Conservation (phyloP, 2,888 invertebrate species). For the Tipula unca region DNA sequence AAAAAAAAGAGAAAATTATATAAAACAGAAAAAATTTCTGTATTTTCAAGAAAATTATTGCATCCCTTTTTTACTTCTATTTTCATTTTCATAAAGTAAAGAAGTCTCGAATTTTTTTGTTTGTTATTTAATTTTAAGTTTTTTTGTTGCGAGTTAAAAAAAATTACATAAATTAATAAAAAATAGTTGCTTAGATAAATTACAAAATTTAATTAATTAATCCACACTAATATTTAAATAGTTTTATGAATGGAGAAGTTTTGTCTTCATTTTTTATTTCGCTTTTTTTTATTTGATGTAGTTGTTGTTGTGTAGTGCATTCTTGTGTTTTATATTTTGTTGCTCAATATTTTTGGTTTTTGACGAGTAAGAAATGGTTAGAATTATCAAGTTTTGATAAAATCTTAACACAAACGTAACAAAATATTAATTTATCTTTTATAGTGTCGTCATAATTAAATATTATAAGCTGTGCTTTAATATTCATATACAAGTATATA, state of each 20-base stretch:
- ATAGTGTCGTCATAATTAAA: not conserved
- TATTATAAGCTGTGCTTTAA: slow-evolving; percentile 8
- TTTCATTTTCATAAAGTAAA: slow-evolving; percentile 19
- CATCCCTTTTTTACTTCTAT: slow-evolving; percentile 20
- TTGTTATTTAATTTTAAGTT: slow-evolving; percentile 1
- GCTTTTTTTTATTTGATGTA: not conserved
- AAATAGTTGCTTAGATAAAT: not conserved
- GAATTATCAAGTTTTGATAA: not conserved
- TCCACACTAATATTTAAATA: not conserved
- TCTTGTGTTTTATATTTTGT: not conserved
- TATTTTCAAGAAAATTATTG: slow-evolving; percentile 18
- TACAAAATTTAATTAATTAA: not conserved
- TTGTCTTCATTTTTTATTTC: not conserved
- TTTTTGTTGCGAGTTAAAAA: not conserved
- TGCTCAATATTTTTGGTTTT: not conserved
- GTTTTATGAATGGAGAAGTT: not conserved
- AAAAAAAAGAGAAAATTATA: not conserved
- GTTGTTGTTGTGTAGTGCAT: not conserved
- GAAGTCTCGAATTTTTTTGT: slow-evolving; percentile 1
- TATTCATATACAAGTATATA: not conserved
- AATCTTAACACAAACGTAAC: not conserved
- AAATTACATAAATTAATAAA: not conserved
- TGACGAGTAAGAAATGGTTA: not conserved
- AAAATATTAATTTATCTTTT: not conserved
- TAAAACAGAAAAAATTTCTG: not conserved